These are phyloP conservation scores for Drosophila austrosaltans DNA, from an alignment of 2,888 invertebrate species.

Conservation along the genomic window DNA sequence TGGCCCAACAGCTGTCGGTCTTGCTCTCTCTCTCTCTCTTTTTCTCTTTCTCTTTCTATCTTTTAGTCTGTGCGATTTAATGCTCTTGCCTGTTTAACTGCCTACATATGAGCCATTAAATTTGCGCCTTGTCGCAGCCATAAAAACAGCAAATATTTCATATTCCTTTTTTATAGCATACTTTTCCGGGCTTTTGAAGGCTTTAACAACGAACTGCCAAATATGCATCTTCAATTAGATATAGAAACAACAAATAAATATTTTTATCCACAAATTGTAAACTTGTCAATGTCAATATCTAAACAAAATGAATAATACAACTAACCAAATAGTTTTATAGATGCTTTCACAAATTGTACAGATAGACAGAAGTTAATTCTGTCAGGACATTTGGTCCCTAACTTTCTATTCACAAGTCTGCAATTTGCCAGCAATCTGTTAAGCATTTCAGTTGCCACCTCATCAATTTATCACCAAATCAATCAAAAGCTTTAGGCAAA, in stretches of 20 bases:
- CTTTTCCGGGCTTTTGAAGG: conserved; percentile 27
- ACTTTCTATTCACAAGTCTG: conserved; percentile 45
- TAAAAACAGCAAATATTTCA: conserved; percentile 11
- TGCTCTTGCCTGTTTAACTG: neutral
- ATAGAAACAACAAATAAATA: too few species aligned
- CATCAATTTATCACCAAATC: conserved; percentile 76
- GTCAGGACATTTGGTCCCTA: conserved; percentile 32
- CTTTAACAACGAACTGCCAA: conserved; percentile 18
- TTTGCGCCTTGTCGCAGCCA: conserved; percentile 17
- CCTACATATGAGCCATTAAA: conserved; percentile 18
- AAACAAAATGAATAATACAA: neutral
- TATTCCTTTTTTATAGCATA: conserved; percentile 36
- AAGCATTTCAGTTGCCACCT: conserved; percentile 65
- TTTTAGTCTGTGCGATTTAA: conserved; percentile 3
- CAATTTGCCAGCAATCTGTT: conserved; percentile 67
- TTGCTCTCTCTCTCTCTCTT: conserved; percentile 1
- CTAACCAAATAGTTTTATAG: neutral
- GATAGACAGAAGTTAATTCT: neutral
- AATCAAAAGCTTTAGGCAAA: conserved; percentile 67
- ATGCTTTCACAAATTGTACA: neutral
- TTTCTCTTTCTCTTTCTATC: conserved; percentile 12
- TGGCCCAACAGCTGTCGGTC: conserved; percentile 57
- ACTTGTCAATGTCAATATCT: too few species aligned
- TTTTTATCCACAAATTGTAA: neutral
- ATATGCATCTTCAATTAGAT: conserved; percentile 1